Evolutionary conservation across 2,797 vertebrate genomes (phyloP).

Genomic region (Buphagus erythrorhynchus): DNA sequence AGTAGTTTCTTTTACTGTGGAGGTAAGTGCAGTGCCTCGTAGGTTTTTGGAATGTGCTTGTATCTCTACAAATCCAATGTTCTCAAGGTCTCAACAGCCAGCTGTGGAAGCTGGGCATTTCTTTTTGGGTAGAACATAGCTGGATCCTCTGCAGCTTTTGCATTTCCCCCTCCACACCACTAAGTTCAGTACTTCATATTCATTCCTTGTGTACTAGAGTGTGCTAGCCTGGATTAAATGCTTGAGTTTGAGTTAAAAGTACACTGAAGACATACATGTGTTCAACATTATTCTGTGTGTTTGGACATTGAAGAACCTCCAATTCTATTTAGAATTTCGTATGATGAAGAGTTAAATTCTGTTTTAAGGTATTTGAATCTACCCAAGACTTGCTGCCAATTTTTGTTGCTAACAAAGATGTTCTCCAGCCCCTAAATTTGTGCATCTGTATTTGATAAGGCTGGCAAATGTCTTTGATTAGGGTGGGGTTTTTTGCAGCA

Average conservation of each 20-base stretch:
- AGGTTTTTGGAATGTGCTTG: not conserved
- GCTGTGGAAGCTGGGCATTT: not conserved
- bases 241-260: conserved; percentile 39
- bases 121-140: not conserved
- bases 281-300: conserved; percentile 50
- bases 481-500: conserved; percentile 53
- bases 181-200: not conserved
- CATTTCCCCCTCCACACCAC: not conserved
- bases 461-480: conserved; percentile 77
- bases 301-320: conserved; percentile 63
- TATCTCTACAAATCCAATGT: not conserved
- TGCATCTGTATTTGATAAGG: conserved; percentile 78
- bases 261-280: conserved; percentile 34
- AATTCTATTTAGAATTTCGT: conserved; percentile 52
- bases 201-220: not conserved
- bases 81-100: not conserved
- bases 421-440: conserved; percentile 28
- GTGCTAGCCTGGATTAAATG: conserved; percentile 31
- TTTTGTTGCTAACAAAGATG: conserved; percentile 63
- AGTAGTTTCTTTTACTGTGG: not conserved
- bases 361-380: conserved; percentile 48
- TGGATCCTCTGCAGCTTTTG: not conserved
- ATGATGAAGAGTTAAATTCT: conserved; percentile 67
- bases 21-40: not conserved
- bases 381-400: conserved; percentile 50